Percentiles rank a stretch among this genome's conserved stretches.
These are phyloP conservation scores for Bombus soroeensis DNA, from an alignment of 1,140 invertebrate species.

Conservation along the genomic window DNA sequence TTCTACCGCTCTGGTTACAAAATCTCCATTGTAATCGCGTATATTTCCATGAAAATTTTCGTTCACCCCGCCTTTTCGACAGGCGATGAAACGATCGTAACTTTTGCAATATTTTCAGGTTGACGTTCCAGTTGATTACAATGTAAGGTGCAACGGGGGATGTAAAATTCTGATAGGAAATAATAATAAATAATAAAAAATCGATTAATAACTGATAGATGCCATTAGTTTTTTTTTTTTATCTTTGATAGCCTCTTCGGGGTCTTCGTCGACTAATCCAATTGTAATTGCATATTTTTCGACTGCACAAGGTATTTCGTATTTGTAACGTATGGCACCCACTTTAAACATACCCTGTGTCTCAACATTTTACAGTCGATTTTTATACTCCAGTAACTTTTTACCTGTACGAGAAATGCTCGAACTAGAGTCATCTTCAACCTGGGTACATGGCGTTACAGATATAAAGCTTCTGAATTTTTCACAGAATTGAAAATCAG, in stretches of 20 bases:
- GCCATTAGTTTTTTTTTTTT: neutral
- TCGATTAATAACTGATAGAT: neutral
- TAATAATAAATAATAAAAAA: neutral
- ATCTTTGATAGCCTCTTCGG: too few relatives aligned
- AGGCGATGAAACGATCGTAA: neutral
- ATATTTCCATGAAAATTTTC: neutral
- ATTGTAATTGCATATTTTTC: neutral
- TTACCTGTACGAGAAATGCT: neutral
- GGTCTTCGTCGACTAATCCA: accelerated
- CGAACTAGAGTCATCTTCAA: neutral
- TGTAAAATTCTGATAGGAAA: neutral
- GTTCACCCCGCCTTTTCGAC: neutral
- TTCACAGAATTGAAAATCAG: neutral
- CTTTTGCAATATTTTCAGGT: neutral
- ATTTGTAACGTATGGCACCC: too few relatives aligned
- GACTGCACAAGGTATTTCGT: neutral
- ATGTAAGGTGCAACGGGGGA: neutral
- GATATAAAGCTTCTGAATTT: too few relatives aligned
- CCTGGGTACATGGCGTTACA: neutral
- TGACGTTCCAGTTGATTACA: neutral
- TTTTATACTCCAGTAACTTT: neutral
- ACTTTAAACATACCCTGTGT: neutral
- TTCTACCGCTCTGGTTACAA: neutral
- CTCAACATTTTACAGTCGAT: neutral
- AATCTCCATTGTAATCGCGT: neutral